Percentiles rank a stretch among this genome's conserved stretches.
Evolutionary conservation across 2,888 invertebrate species (phyloP).

Genomic region (Acleris holmiana): DNA sequence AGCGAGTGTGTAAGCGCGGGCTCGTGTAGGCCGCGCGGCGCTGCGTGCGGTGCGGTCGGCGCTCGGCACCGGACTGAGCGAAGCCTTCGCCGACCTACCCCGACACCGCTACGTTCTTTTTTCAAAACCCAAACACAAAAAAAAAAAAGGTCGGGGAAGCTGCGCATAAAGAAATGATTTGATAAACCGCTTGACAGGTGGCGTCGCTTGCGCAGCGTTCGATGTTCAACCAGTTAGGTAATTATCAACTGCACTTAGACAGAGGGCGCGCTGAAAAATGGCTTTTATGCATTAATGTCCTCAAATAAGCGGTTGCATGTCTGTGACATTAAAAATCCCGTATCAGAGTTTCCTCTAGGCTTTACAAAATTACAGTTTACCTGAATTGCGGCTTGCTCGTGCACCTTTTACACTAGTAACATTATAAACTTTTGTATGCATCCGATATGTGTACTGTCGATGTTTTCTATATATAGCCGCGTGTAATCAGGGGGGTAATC

Average conservation of each 20-base stretch:
- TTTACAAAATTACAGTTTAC: constrained; percentile 26
- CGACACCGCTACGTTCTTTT: constrained; percentile 72
- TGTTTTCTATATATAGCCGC: constrained; percentile 1
- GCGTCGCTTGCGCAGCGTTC: constrained; percentile 64
- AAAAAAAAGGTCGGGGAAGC: constrained; percentile 75
- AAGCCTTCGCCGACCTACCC: constrained; percentile 81
- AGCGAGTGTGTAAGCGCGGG: constrained; percentile 61
- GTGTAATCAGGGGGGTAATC: constrained; percentile 35
- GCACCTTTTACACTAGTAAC: background rate
- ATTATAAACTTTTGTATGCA: background rate
- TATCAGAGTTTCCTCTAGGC: constrained; percentile 23
- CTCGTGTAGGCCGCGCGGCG: constrained; percentile 46
- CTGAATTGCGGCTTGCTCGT: constrained; percentile 10
- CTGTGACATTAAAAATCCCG: constrained; percentile 67
- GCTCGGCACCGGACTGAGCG: constrained; percentile 80
- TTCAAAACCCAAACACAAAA: constrained; percentile 73
- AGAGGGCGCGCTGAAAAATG: constrained; percentile 75
- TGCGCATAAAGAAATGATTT: constrained; percentile 83
- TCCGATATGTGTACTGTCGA: background rate
- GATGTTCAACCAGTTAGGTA: constrained; percentile 63
- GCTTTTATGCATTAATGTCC: constrained; percentile 75
- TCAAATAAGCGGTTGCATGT: constrained; percentile 74
- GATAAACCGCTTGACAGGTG: constrained; percentile 82
- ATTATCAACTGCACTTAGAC: constrained; percentile 69
- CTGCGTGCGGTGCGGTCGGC: constrained; percentile 71